Percentiles rank a stretch among this genome's conserved stretches.
phyloP scores from a whole-genome alignment of 2,888 invertebrate species.

The Caenorhabditis parvicauda region DNA sequence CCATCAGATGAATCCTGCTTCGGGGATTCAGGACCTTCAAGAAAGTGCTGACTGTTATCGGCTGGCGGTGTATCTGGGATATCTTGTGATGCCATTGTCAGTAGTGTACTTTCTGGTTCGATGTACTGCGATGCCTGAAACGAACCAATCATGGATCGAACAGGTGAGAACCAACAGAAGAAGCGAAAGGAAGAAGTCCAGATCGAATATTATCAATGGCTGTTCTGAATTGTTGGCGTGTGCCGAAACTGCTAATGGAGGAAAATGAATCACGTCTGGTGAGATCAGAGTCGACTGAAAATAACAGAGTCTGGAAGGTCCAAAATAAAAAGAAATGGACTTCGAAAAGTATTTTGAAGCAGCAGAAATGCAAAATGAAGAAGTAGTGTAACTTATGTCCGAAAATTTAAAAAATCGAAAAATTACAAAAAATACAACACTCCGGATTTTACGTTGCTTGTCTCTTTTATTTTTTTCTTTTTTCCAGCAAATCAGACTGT shows the following conservation, averaged over 20 bases:
- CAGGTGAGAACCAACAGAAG: no score
- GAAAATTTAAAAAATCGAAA: not conserved
- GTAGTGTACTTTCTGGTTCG: constrained; percentile 6
- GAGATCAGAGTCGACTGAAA: constrained; percentile 26
- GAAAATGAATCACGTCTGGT: constrained; percentile 29
- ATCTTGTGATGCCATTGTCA: not conserved
- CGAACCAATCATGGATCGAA: no score
- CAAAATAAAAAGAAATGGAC: not conserved
- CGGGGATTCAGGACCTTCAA: not conserved
- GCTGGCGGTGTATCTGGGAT: constrained; percentile 30
- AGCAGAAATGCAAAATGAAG: not conserved
- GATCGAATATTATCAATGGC: constrained; percentile 28
- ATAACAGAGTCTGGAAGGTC: not conserved
- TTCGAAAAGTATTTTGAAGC: not conserved
- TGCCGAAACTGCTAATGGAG: constrained; percentile 21
- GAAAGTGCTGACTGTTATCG: not conserved
- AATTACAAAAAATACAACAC: constrained; percentile 1
- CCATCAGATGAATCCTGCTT: constrained; percentile 26
- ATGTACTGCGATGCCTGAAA: constrained; percentile 26
- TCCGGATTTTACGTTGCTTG: not conserved
- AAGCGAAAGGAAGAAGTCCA: constrained; percentile 27
- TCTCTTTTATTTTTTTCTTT: no score
- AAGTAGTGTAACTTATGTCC: not conserved
- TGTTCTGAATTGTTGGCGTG: constrained; percentile 25
- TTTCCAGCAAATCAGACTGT: not conserved